Base-by-base conservation (phyloP, 2,888 invertebrate genomes). In the Linhomoeus sp. region DNA sequence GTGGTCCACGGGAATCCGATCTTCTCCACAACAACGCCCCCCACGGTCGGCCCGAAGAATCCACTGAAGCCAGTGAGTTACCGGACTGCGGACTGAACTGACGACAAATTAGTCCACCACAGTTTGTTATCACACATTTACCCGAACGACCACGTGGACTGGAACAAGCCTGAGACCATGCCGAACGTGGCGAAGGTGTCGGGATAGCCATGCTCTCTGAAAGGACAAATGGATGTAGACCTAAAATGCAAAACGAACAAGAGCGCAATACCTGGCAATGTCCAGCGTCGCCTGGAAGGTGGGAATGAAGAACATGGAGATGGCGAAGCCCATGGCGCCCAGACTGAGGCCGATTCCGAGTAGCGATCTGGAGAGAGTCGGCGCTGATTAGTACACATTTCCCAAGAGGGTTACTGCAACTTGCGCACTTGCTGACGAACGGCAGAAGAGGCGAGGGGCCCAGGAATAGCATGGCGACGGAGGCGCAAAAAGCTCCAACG, bases 171-270 rank as follows among this genome's bases (percentile, higher is more conserved):
- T 1, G 86, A 84, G 12, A 86, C 79, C 37, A 86, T 70, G 0
- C 86, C 86, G 61, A 83, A 86, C 0, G 87, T 87, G 60, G 83
- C 81, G 53, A 86, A 73, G 51, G 78, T 80, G 65, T 87, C 82
- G 0, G 81, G 79, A 54, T 84, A 77, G 3, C 68, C 69, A 29
- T 63, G 45, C 39, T 59, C 55, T 54, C 67, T 66, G 57, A 50
- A 61, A 58, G 23, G 26, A n/a, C 33, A 37, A 15, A 25, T 33
- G 41, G 39, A 20, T 7, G 7, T 29, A 15, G 19, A 12, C 22
- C 26, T 19, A 23, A 20, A 43, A 12, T 25, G 12, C 12, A 26
- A 7, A 43, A 3, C 17, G 29, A 7, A 43, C 5, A 9, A 23
- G 7, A 5, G 37, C 12, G 5, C 73, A 79, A 76, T 72, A 84